phyloP scores from a whole-genome alignment of 2,797 vertebrate genomes.

The Leontopithecus rosalia region DNA sequence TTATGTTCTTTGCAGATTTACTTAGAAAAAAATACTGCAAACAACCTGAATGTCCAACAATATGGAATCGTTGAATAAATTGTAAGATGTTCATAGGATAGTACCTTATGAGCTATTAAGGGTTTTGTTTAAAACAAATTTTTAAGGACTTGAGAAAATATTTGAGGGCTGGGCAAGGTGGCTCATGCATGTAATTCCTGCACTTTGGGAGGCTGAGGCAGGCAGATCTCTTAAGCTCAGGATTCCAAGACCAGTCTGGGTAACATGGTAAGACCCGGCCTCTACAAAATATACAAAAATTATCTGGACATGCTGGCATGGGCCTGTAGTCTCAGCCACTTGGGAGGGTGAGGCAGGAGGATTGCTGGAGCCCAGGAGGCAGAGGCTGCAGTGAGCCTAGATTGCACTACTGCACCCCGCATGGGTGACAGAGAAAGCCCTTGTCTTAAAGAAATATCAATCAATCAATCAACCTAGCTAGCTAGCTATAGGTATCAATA shows the following conservation, averaged over 20 bases:
- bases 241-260: not conserved
- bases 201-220: not conserved
- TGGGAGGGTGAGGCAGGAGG: not conserved
- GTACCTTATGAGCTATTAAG: not conserved
- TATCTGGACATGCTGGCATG: not conserved
- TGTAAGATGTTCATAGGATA: not conserved
- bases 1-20: not conserved
- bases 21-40: not conserved
- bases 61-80: not conserved
- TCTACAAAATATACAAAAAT: not conserved
- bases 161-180: not conserved
- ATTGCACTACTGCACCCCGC: not conserved
- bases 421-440: not conserved
- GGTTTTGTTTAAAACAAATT: conserved; percentile 30
- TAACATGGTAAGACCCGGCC: not conserved
- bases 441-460: not conserved
- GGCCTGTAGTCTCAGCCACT: not conserved
- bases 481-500: not conserved
- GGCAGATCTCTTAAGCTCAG: not conserved
- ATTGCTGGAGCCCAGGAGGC: not conserved
- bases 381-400: not conserved
- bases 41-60: not conserved
- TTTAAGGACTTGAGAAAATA: conserved; percentile 37
- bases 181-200: not conserved
- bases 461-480: not conserved